Conservation (phyloP, 2,888 invertebrate genomes). For the Athripsodes cinereus region DNA sequence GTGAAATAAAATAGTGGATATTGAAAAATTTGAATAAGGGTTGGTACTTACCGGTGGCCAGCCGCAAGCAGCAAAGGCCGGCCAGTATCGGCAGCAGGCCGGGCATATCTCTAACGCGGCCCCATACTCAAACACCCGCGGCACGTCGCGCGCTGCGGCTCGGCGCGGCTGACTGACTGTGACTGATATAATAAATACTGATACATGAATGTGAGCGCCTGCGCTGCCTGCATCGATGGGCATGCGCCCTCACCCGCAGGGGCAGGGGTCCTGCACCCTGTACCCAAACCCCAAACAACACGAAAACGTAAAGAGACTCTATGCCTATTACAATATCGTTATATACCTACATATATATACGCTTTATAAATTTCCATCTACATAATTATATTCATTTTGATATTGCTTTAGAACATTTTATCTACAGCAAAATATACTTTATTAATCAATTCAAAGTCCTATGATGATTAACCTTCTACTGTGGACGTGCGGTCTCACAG, state of each 20-base stretch:
- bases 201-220: constrained; percentile 8
- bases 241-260: constrained; percentile 4
- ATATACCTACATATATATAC: too few relatives aligned
- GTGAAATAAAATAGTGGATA: background rate
- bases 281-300: too few relatives aligned
- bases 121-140: constrained; percentile 45
- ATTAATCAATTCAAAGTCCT: too few relatives aligned
- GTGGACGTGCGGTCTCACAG: too few relatives aligned
- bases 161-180: constrained; percentile 24
- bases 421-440: too few relatives aligned
- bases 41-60: constrained; percentile 42
- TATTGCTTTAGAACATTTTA: too few relatives aligned
- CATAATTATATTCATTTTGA: too few relatives aligned
- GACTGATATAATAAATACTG: constrained; percentile 44
- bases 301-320: too few relatives aligned
- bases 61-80: constrained; percentile 51
- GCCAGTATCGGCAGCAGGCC: constrained; percentile 53
- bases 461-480: too few relatives aligned
- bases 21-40: constrained; percentile 4
- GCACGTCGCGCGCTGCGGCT: constrained; percentile 26
- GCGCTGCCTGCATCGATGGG: background rate
- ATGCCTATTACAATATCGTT: too few relatives aligned
- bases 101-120: constrained; percentile 47
- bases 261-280: constrained; percentile 29
- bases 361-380: too few relatives aligned